Base-by-base conservation (phyloP, 2,797 vertebrate genomes). In the Epinephelus awoara region DNA sequence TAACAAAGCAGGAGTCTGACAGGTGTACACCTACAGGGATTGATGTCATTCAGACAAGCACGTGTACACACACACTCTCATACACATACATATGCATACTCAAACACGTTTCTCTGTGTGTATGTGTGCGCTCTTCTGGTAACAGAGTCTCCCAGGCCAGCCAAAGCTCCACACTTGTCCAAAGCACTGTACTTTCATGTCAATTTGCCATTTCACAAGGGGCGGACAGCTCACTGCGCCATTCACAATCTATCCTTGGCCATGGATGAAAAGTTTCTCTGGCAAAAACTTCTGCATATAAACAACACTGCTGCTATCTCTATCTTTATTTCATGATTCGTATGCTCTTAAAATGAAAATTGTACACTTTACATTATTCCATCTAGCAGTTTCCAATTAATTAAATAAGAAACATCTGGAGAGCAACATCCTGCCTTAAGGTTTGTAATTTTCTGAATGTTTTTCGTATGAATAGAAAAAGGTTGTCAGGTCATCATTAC, bases 111-210 rank as follows among this genome's bases (percentile, higher is more conserved):
- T 15, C 21, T 78, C 38, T 61, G 18, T 65, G 52, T 69, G 19
- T 56, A 6, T 79, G 54, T 59, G 51, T 74, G 50, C 52, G 17
- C 29, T 50, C 44, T 6, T 50, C 67, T 56, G 65, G 75, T 86
- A 75, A 82, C 59, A 15, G 58, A 65, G 67, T 71, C 83, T 85
- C 77, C 59, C n/a, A 69, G 75, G 84, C 49, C 67, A 67, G 47
- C 65, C 38, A 49, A 61, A 77, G 55, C 66, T 52, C 64, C 52
- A 63, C 34, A 68, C 87, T 87, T 92, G 88, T 91, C 87, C 70
- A 83, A 86, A 91, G 67, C 77, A 83, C 68, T 92, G 76, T 86
- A 80, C 83, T 85, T 88, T 88, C 59, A 85, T 87, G 89, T 91
- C 88, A 88, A 12, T 89, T 89, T 84, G 42, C 54, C 42, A 68